Conservation (phyloP, 2,888 invertebrate species). For the Sceliomorpha sp. region DNA sequence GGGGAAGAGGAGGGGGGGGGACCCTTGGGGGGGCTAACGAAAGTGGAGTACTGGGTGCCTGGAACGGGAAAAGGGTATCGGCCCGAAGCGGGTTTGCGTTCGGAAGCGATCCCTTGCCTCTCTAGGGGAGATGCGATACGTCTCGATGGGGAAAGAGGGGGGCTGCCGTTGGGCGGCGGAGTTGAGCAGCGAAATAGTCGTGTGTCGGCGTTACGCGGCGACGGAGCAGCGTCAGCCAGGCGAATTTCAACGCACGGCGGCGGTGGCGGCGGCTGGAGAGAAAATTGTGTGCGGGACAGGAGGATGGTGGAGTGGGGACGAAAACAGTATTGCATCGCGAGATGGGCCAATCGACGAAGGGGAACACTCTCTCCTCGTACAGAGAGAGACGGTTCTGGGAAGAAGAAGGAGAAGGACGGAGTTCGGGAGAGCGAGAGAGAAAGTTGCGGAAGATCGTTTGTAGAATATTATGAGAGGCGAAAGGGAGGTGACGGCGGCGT, state of each 20-base stretch:
- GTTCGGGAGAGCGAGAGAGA: constrained; percentile 25
- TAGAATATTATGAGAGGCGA: constrained; percentile 25
- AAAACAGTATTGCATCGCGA: neutral
- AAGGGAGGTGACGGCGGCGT: constrained; percentile 23
- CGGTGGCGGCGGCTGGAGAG: neutral
- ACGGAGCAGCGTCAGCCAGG: constrained; percentile 17
- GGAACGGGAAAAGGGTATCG: constrained; percentile 26
- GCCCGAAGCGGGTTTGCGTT: constrained; percentile 18
- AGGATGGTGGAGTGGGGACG: constrained; percentile 1
- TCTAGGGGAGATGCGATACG: constrained; percentile 22
- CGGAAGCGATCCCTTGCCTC: constrained; percentile 8
- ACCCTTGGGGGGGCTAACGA: too few species aligned
- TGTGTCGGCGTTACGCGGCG: constrained; percentile 40
- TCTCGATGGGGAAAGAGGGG: constrained; percentile 22
- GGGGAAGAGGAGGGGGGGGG: too few species aligned
- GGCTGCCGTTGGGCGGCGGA: constrained; percentile 10
- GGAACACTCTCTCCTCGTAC: too few species aligned
- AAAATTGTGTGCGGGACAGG: constrained; percentile 7
- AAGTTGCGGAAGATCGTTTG: constrained; percentile 37
- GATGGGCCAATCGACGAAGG: constrained; percentile 6
- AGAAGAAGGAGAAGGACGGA: constrained; percentile 14
- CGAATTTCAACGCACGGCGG: neutral
- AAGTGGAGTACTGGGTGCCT: constrained; percentile 20
- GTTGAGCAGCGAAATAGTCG: constrained; percentile 38
- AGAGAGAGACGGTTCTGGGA: too few species aligned